Evolutionary conservation across 2,888 invertebrate species (phyloP).

Genomic region (Hemistola chrysoprasaria): DNA sequence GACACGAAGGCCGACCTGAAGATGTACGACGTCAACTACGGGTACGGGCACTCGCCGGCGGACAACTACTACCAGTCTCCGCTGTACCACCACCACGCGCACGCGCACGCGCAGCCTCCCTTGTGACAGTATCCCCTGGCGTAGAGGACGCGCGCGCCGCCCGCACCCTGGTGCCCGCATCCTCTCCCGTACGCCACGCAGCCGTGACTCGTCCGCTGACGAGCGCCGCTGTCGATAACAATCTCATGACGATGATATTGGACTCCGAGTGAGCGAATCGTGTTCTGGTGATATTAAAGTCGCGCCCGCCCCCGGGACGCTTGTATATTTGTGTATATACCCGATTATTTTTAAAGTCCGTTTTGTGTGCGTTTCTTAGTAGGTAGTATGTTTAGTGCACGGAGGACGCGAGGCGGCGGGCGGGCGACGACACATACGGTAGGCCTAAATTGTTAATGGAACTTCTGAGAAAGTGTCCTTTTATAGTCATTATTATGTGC

Average conservation of each 20-base stretch:
- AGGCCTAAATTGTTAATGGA: constrained; percentile 66
- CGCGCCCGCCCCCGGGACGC: constrained; percentile 44
- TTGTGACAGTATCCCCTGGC: constrained; percentile 97
- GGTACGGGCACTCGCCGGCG: constrained; percentile 80
- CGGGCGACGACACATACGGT: constrained; percentile 47
- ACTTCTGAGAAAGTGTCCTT: constrained; percentile 70
- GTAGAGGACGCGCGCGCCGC: constrained; percentile 82
- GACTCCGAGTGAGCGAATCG: constrained; percentile 77
- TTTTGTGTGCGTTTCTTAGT: constrained; percentile 66
- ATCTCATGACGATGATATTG: constrained; percentile 70
- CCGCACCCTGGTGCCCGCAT: constrained; percentile 52
- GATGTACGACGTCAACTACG: constrained; percentile 92
- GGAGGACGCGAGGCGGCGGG: constrained; percentile 46
- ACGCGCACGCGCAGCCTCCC: constrained; percentile 89
- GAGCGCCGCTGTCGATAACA: constrained; percentile 27
- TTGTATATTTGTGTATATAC: constrained; percentile 72
- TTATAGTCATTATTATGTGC: constrained; percentile 50
- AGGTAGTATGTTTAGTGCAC: constrained; percentile 60
- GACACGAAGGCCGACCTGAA: constrained; percentile 95
- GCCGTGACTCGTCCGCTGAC: constrained; percentile 33
- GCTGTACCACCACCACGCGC: constrained; percentile 86
- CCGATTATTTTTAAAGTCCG: constrained; percentile 52
- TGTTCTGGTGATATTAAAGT: constrained; percentile 71
- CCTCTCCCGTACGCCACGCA: constrained; percentile 42
- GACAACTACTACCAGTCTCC: constrained; percentile 93